Base-by-base conservation (phyloP, 92 coral and sea anemone species). In the Porites rus region DNA sequence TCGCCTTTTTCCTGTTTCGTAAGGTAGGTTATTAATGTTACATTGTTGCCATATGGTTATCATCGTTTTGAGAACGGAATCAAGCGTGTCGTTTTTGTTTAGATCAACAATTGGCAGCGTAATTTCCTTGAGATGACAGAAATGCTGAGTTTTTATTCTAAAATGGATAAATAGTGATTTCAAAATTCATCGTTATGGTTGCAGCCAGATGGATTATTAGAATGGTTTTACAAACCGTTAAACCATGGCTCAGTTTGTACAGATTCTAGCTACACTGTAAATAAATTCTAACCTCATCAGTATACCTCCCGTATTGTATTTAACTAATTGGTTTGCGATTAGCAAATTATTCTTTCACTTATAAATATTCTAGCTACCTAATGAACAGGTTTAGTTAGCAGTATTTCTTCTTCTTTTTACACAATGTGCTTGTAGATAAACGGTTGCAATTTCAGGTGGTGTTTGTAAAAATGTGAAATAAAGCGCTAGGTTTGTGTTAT, bases 401-500 rank as follows among this genome's bases (percentile, higher is more conserved):
- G n/a, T 38, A 81, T 81, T 54, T 71, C 28, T 76, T 56, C 60
- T 81, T 59, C 58, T 54, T 81, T 58, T 69, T 17, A 17, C 24
- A 18, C n/a, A 28, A 58, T 81, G 74, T 81, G 84, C 84, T 65
- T n/a, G 16, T 2, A 20, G 28, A 64, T 19, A 18, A 9, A 10
- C 17, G 19, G 52, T 69, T 21, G 20, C 13, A 51, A 20, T 19
- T 18, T 28, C 56, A 38, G 74, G 51, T 58, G 82, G 20, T 65
- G 83, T 65, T 79, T 38, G 52, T 21, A 56, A 6, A 13, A 16
- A 50, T 67, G 84, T 66, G 52, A 56, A 56, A 81, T 81, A 81
- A 81, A 81, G 77, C 67, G 69, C 46, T 69, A 70, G 69, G 76
- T 81, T 81, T 81, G 70, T 75, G 54, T 75, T 80, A 67, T 68